These are phyloP conservation scores for Operophtera brumata DNA, from an alignment of 2,888 invertebrate genomes.

Conservation along the genomic window DNA sequence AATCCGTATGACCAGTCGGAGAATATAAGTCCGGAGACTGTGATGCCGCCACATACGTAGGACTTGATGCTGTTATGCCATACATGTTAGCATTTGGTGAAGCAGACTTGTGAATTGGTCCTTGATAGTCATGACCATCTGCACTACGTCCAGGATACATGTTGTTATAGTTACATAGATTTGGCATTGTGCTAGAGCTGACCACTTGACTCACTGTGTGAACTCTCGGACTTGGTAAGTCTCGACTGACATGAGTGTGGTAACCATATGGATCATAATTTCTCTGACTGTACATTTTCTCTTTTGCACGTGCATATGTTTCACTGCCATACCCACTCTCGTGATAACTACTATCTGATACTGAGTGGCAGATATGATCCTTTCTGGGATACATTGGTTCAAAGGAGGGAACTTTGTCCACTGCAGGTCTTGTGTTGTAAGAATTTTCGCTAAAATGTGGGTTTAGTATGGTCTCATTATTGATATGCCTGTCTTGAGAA, in stretches of 20 bases:
- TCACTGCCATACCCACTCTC: constrained; percentile 65
- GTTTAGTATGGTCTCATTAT: constrained; percentile 59
- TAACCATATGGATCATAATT: constrained; percentile 71
- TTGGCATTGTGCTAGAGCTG: constrained; percentile 75
- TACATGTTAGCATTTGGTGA: constrained; percentile 67
- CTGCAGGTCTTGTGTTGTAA: constrained; percentile 53
- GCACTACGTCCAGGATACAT: constrained; percentile 51
- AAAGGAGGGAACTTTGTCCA: constrained; percentile 58
- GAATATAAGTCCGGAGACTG: constrained; percentile 75
- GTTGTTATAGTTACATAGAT: constrained; percentile 68
- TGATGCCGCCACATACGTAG: constrained; percentile 66
- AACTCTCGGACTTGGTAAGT: constrained; percentile 62
- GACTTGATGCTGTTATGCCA: constrained; percentile 62
- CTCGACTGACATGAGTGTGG: constrained; percentile 63
- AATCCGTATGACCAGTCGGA: constrained; percentile 74
- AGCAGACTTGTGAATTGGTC: constrained; percentile 53
- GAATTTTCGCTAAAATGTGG: constrained; percentile 62
- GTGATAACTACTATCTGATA: constrained; percentile 64
- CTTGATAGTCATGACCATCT: constrained; percentile 59
- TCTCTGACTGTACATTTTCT: constrained; percentile 67
- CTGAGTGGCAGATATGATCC: constrained; percentile 60
- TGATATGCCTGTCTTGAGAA: constrained; percentile 65
- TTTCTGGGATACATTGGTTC: constrained; percentile 63
- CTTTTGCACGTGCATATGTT: constrained; percentile 63
- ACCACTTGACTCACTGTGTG: constrained; percentile 75